phyloP scores from a whole-genome alignment of 2,113 vertebrate genomes.

The Peromyscus leucopus region DNA sequence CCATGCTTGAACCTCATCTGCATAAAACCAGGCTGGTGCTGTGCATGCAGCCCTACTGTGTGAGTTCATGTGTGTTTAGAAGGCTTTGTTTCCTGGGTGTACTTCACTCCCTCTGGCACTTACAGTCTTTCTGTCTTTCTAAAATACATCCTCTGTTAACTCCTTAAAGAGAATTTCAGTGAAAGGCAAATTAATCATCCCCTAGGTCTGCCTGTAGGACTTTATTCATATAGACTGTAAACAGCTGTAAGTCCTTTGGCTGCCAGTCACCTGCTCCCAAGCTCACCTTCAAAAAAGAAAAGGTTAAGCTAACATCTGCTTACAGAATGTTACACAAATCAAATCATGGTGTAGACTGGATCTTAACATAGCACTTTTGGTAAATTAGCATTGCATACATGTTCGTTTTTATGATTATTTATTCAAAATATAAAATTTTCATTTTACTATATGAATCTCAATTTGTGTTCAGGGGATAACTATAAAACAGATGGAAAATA shows the following conservation, averaged over 20 bases:
- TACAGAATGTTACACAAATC: background rate
- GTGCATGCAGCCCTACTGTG: background rate
- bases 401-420: background rate
- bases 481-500: background rate
- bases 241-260: background rate
- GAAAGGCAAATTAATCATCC: background rate
- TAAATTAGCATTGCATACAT: background rate
- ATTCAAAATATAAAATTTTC: background rate
- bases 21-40: background rate
- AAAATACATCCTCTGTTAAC: background rate
- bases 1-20: background rate
- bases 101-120: no score
- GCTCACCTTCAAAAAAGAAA: background rate
- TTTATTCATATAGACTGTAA: background rate
- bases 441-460: background rate
- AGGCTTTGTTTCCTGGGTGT: background rate
- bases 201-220: background rate
- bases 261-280: background rate
- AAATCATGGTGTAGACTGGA: background rate
- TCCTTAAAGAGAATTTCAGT: background rate
- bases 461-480: background rate
- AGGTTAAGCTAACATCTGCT: background rate
- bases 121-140: background rate
- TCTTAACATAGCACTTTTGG: background rate
- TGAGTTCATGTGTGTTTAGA: background rate